These are phyloP conservation scores for Empis stercorea DNA, from an alignment of 2,888 invertebrate species.

Conservation along the genomic window DNA sequence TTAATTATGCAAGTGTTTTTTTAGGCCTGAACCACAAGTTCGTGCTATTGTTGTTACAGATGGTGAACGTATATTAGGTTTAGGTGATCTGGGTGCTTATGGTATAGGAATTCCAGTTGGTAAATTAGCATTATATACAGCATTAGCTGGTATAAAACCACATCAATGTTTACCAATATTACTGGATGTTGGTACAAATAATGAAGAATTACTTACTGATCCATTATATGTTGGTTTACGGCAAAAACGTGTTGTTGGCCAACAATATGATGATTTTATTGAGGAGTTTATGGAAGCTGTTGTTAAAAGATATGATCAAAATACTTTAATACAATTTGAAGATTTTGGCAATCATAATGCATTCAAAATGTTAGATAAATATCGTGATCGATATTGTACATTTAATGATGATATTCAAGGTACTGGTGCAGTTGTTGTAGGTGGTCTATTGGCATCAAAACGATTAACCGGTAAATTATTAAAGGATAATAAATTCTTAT, in stretches of 20 bases:
- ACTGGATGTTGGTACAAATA: constrained; percentile 91
- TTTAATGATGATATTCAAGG: constrained; percentile 99
- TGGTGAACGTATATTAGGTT: constrained; percentile 91
- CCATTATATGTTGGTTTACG: constrained; percentile 88
- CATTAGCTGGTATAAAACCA: constrained; percentile 92
- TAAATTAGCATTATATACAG: constrained; percentile 90
- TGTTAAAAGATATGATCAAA: constrained; percentile 74
- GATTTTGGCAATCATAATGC: constrained; percentile 97
- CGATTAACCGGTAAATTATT: constrained; percentile 51
- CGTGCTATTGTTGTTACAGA: constrained; percentile 89
- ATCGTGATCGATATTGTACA: constrained; percentile 82
- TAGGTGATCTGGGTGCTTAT: constrained; percentile 91
- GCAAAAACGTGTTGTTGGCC: constrained; percentile 71
- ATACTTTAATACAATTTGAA: constrained; percentile 81
- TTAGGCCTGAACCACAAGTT: constrained; percentile 70
- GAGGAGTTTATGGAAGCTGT: constrained; percentile 97
- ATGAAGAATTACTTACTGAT: constrained; percentile 77
- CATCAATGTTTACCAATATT: constrained; percentile 88
- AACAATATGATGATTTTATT: constrained; percentile 81
- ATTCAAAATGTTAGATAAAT: constrained; percentile 84
- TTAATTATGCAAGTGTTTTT: constrained; percentile 22
- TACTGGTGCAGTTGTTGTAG: constrained; percentile 90
- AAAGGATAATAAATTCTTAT: constrained; percentile 76
- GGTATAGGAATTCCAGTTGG: constrained; percentile 98
- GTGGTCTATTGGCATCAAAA: constrained; percentile 53